Percentiles rank a stretch among this genome's conserved stretches.
Conservation (phyloP, 2,797 vertebrate species). For the Adrianichthys oophorus region DNA sequence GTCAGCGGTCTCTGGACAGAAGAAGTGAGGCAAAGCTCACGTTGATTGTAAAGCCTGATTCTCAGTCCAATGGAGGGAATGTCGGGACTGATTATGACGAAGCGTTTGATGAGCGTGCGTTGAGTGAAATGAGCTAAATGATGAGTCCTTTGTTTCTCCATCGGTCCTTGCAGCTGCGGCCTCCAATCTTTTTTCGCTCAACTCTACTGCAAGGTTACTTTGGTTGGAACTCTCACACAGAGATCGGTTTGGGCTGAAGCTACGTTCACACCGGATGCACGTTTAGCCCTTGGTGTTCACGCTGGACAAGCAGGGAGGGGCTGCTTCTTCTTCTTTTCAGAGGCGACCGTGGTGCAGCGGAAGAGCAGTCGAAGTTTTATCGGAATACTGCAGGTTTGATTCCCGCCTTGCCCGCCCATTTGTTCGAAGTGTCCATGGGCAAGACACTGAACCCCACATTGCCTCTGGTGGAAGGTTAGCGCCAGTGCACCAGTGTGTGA, state of each 20-base stretch:
- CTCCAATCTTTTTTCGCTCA: conserved; percentile 22
- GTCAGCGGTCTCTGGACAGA: background rate
- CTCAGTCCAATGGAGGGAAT: conserved; percentile 30
- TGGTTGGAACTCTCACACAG: conserved; percentile 20
- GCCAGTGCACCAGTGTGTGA: too few relatives aligned
- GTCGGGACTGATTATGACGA: conserved; percentile 35
- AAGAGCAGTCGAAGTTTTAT: too few relatives aligned
- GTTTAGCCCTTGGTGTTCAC: too few relatives aligned
- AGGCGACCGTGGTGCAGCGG: too few relatives aligned
- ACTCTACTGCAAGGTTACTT: conserved; percentile 45
- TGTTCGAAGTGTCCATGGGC: too few relatives aligned
- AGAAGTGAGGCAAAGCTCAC: conserved; percentile 21
- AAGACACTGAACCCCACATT: too few relatives aligned
- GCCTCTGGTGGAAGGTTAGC: too few relatives aligned
- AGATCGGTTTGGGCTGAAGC: conserved; percentile 39
- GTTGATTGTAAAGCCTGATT: conserved; percentile 26
- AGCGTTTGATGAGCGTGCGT: conserved; percentile 44
- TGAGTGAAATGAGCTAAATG: conserved; percentile 54
- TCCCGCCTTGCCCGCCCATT: too few relatives aligned
- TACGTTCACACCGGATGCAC: too few relatives aligned
- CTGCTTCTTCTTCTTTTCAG: too few relatives aligned
- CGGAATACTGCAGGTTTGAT: too few relatives aligned
- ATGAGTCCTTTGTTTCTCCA: conserved; percentile 5
- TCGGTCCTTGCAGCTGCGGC: conserved; percentile 55
- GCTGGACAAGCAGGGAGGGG: too few relatives aligned